Percentiles rank a stretch among this genome's conserved stretches.
phyloP scores from a whole-genome alignment of 37 sponge, comb jelly and placozoan species.

The Hexactinellida sp. region DNA sequence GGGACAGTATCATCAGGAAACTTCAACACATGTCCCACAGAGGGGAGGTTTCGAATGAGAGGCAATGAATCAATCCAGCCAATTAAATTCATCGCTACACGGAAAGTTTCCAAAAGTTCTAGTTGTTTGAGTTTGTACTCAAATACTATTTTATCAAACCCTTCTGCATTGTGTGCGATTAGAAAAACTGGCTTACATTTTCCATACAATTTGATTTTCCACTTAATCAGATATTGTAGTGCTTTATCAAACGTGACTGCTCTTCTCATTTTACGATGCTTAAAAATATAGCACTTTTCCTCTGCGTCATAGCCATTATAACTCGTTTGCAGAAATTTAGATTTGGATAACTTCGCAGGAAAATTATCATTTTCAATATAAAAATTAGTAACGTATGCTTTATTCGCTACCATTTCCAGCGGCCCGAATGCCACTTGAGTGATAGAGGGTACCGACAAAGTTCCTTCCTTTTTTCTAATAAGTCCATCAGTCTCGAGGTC shows the following conservation, averaged over 20 bases:
- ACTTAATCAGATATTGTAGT: background rate
- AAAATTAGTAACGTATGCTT: background rate
- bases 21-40: background rate
- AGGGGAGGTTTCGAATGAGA: background rate
- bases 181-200: background rate
- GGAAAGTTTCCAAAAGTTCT: background rate
- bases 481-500: slow-evolving; percentile 9
- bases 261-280: background rate
- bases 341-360: background rate
- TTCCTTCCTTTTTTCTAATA: background rate
- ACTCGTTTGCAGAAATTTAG: background rate
- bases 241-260: background rate
- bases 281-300: background rate
- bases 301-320: background rate
- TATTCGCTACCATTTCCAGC: background rate
- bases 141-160: slow-evolving; percentile 3
- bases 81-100: background rate
- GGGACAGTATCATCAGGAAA: background rate
- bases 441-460: background rate
- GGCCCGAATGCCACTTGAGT: background rate
- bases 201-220: background rate
- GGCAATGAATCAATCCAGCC: background rate
- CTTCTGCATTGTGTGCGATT: background rate
- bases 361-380: background rate
- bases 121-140: background rate